Evolutionary conservation across 2,113 vertebrate genomes (phyloP).

Genomic region (Otis tarda): DNA sequence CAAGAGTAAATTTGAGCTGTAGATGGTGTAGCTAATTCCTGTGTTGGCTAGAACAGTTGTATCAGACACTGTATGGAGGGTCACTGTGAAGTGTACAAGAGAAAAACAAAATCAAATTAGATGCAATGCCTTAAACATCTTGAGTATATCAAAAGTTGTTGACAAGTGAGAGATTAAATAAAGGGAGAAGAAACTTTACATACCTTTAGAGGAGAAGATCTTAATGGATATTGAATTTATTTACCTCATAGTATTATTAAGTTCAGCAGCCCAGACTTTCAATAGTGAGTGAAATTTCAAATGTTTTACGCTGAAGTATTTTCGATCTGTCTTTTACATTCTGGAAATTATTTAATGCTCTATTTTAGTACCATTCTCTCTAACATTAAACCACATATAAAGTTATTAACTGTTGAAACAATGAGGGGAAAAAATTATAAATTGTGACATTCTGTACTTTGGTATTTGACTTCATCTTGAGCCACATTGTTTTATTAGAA

Average conservation of each 20-base stretch:
- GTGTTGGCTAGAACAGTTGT: not conserved
- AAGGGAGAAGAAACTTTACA: not conserved
- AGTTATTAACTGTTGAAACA: not conserved
- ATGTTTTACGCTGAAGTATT: not conserved
- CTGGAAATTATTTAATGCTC: not conserved
- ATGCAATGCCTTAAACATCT: not conserved
- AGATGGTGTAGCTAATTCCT: not conserved
- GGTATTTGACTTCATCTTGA: not conserved
- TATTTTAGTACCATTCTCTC: not conserved
- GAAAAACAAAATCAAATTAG: not conserved
- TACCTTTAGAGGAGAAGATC: not conserved
- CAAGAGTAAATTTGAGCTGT: not conserved
- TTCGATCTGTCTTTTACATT: not conserved
- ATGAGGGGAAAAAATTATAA: not conserved
- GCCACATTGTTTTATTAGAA: not conserved
- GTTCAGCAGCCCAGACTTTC: not conserved
- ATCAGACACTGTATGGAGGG: not conserved
- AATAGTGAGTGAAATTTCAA: not conserved
- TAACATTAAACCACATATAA: not conserved
- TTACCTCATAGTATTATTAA: not conserved
- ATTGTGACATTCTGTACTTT: not conserved
- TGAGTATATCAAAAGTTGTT: not conserved
- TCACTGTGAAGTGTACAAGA: not conserved
- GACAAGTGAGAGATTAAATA: not conserved
- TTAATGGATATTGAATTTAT: not conserved